phyloP scores from a whole-genome alignment of 64 coral and sea anemone species.

The Dendrophyllia cribrosa region DNA sequence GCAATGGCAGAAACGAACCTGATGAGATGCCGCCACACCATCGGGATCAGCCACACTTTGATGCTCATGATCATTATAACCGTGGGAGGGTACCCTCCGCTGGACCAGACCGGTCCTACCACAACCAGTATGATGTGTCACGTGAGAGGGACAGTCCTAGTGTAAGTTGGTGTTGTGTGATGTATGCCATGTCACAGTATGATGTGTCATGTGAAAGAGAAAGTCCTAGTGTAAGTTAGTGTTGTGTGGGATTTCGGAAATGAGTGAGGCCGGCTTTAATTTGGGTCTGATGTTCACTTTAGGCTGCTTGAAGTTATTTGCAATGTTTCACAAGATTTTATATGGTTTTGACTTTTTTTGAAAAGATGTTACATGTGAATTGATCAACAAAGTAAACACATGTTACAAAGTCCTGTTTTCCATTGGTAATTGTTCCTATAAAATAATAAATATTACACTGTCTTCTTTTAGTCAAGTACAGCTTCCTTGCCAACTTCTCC shows the following conservation, averaged over 20 bases:
- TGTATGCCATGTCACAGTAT: too few species aligned
- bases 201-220: too few species aligned
- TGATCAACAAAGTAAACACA: too few species aligned
- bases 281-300: too few species aligned
- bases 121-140: constrained; percentile 24
- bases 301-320: too few species aligned
- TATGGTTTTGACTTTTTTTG: too few species aligned
- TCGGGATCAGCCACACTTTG: neutral
- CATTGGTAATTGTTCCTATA: neutral
- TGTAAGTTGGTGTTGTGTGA: constrained; percentile 25
- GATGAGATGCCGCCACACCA: neutral
- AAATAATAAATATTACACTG: neutral
- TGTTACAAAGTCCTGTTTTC: too few species aligned
- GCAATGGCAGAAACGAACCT: neutral
- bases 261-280: too few species aligned
- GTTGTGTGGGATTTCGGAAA: too few species aligned
- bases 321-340: too few species aligned
- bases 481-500: constrained; percentile 12
- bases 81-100: neutral
- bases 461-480: constrained; percentile 3
- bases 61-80: constrained; percentile 22
- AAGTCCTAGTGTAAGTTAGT: too few species aligned
- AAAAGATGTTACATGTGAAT: too few species aligned
- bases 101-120: constrained; percentile 16
- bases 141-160: constrained; percentile 49